A percentile compares a stretch with the other conserved stretches of the same genome.
Evolutionary conservation across 2,888 invertebrate species (phyloP).

Genomic region (Rhynchonema sp.): DNA sequence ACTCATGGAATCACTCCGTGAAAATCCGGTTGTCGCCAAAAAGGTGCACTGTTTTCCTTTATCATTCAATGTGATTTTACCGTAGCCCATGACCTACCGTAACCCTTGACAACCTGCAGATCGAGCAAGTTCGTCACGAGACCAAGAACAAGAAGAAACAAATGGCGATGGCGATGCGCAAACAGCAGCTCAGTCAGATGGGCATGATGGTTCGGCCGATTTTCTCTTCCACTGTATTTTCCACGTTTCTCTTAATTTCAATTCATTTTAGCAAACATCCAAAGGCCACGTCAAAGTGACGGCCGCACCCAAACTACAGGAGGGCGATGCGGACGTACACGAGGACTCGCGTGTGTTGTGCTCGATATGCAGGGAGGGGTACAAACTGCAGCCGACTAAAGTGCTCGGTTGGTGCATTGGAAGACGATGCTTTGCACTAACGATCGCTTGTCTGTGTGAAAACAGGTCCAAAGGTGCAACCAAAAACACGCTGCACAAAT

Average conservation of each 20-base stretch:
- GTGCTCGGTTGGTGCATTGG: conserved; percentile 45
- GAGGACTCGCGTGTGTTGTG: conserved; percentile 40
- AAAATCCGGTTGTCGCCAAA: conserved; percentile 33
- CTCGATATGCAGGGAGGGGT: conserved; percentile 86
- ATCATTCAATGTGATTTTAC: too few relatives aligned
- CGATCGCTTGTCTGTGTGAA: too few relatives aligned
- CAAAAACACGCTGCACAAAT: too few relatives aligned
- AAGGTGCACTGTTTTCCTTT: conserved; percentile 8
- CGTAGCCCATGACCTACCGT: too few relatives aligned
- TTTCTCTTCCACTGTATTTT: neutral
- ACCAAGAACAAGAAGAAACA: conserved; percentile 90
- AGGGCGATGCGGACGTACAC: neutral
- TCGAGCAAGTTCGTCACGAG: conserved; percentile 77
- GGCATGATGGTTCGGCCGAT: conserved; percentile 41
- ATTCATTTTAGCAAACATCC: conserved; percentile 44
- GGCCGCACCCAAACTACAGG: conserved; percentile 58
- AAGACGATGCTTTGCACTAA: too few relatives aligned
- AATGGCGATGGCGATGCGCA: conserved; percentile 89
- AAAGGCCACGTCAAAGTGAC: conserved; percentile 73
- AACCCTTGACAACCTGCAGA: too few relatives aligned
- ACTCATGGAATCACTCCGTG: conserved; percentile 45
- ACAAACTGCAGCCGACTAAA: conserved; percentile 49
- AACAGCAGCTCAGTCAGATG: conserved; percentile 78
- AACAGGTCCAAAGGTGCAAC: too few relatives aligned
- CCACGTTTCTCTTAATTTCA: neutral